These are phyloP conservation scores for Limnephilus rhombicus DNA, from an alignment of 2,888 invertebrate genomes.

Conservation along the genomic window DNA sequence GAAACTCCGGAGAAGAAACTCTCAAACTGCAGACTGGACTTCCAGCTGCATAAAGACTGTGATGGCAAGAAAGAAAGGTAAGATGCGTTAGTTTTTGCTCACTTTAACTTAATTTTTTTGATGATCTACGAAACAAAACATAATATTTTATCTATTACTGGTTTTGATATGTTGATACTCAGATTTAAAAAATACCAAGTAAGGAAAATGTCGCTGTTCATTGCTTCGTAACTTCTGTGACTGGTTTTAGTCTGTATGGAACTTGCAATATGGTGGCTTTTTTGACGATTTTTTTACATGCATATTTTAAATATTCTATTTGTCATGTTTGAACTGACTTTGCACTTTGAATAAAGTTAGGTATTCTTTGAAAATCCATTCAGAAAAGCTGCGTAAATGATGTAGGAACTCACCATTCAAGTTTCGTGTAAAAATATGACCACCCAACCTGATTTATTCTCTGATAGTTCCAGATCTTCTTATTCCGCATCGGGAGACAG, in stretches of 20 bases:
- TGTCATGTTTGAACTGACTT: not conserved
- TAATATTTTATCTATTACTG: not conserved
- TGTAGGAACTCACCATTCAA: not conserved
- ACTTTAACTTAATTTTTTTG: not conserved
- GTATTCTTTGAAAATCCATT: not conserved
- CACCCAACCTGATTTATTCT: not conserved
- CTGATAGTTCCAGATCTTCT: slow-evolving; percentile 47
- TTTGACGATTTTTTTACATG: too few species aligned
- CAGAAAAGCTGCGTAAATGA: not conserved
- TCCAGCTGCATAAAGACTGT: slow-evolving; percentile 51
- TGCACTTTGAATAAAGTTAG: not conserved
- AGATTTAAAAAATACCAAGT: too few species aligned
- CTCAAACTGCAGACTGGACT: slow-evolving; percentile 69
- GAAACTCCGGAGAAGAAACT: slow-evolving; percentile 68
- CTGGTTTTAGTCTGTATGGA: too few species aligned
- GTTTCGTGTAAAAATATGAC: too few species aligned
- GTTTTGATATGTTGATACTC: too few species aligned
- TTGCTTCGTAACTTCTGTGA: too few species aligned
- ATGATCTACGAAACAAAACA: not conserved
- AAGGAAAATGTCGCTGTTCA: too few species aligned
- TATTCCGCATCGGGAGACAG: slow-evolving; percentile 56
- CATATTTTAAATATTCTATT: too few species aligned
- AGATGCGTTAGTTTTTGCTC: not conserved
- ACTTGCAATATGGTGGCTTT: too few species aligned
- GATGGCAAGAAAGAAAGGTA: slow-evolving; percentile 51